A percentile compares a stretch with the other conserved stretches of the same genome.
Evolutionary conservation across 1,140 invertebrate genomes (phyloP).

Genomic region (Brachionus asplanchnoidis): DNA sequence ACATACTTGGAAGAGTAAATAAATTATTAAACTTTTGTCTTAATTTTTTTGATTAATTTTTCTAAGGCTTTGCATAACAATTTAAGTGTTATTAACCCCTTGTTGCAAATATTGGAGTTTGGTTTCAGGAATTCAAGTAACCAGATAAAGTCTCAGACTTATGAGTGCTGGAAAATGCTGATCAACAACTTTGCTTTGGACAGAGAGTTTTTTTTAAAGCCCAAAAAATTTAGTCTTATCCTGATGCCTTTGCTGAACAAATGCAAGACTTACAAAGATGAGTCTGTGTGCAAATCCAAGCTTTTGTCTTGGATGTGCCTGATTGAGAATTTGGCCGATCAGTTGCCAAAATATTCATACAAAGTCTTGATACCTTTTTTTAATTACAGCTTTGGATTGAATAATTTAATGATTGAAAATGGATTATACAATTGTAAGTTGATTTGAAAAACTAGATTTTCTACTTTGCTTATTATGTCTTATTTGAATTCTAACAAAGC

Average conservation of each 20-base stretch:
- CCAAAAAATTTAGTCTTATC: constrained; percentile 33
- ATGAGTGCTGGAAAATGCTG: constrained; percentile 8
- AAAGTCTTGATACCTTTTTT: constrained; percentile 37
- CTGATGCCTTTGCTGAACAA: constrained; percentile 37
- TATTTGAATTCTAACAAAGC: not conserved
- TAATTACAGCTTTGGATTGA: constrained; percentile 28
- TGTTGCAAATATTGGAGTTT: constrained; percentile 30
- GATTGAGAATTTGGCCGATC: not conserved
- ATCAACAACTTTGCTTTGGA: constrained; percentile 13
- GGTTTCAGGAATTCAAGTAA: not conserved
- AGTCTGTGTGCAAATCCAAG: not conserved
- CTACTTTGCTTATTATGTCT: not conserved
- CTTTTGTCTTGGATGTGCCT: constrained; percentile 11
- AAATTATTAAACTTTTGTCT: no score
- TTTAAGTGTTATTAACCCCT: constrained; percentile 16
- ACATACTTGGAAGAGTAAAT: constrained; percentile 12
- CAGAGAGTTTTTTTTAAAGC: constrained; percentile 17
- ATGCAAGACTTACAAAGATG: constrained; percentile 31
- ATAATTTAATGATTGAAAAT: constrained; percentile 1
- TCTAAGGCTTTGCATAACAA: constrained; percentile 2
- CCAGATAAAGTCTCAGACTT: not conserved
- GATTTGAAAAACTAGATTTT: not conserved
- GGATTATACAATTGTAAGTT: not conserved
- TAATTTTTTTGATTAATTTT: not conserved
- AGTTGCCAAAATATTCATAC: not conserved